Base-by-base conservation (phyloP, 2,797 vertebrate species). In the Apogon talboti region DNA sequence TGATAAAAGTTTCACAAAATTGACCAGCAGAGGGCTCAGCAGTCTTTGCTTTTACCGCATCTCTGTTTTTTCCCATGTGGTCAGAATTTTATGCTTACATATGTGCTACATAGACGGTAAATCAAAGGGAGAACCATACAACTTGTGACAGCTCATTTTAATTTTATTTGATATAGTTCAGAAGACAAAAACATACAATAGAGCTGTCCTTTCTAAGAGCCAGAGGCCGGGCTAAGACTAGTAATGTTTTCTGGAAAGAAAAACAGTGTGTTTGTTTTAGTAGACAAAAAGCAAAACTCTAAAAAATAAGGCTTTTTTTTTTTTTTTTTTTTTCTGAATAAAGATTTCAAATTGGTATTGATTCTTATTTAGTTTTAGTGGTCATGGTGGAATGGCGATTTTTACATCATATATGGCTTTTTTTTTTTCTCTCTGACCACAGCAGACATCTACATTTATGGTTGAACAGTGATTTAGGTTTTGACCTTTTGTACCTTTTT, bases 1-100 rank as follows among this genome's bases (percentile, higher is more conserved):
- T 35, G 21, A 41, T 24, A 50, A 73, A 77, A 55, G 62, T 45
- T 86, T 74, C 41, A 44, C 19, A 14, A 56, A 50, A 82, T 77
- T 76, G 30, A 43, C 89, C 94, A 92, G 78, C 78, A 94, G 93
- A 84, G 92, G 92, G 91, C 89, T 87, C 87, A 87, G 44, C 65
- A 82, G 67, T 15, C 81, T 76, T 68, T 73, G 16, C 14, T 71
- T 84, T 76, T 35, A 59, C 0, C 28, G 11, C 11, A 15, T n/a
- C 4, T 14, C 3, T 43, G 1, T 42, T 8, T 41, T 53, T 28
- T 28, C 24, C 6, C 35, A 51, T 49, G 21, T 51, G 4, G n/a
- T 8, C 30, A 46, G 18, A 61, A 21, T 45, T 40, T n/a, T 66
- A 9, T 55, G 11, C 44, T 16, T 33, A 41, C 14, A 51, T 38